Evolutionary conservation across 2,797 vertebrate species (phyloP).

Genomic region (Crocidura indochinensis): DNA sequence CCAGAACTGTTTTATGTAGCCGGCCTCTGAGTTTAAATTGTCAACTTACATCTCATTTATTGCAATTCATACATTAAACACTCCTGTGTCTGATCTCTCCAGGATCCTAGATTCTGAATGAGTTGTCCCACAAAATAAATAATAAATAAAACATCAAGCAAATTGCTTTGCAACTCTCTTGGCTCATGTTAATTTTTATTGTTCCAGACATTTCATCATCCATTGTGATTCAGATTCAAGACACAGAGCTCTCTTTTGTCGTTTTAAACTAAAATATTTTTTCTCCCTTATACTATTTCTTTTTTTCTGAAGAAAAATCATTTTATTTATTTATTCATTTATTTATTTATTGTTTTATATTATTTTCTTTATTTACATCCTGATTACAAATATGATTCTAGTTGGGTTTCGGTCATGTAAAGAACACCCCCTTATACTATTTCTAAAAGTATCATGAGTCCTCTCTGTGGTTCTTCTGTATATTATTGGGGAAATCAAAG

Average conservation of each 20-base stretch:
- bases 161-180: conserved; percentile 49
- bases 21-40: neutral
- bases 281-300: conserved; percentile 29
- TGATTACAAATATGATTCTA: too few species aligned
- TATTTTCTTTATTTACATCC: too few species aligned
- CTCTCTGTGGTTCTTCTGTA: neutral
- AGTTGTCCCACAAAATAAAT: conserved; percentile 65
- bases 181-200: conserved; percentile 58
- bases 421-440: neutral
- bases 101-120: conserved; percentile 24
- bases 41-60: neutral
- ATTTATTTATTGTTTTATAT: too few species aligned
- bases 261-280: conserved; percentile 36
- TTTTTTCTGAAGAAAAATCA: too few species aligned
- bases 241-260: neutral
- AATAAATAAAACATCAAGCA: conserved; percentile 74
- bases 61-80: conserved; percentile 30
- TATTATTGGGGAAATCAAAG: conserved; percentile 52
- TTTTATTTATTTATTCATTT: too few species aligned
- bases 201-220: neutral
- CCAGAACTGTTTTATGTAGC: neutral
- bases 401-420: too few species aligned
- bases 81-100: conserved; percentile 31
- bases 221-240: conserved; percentile 50
- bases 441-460: neutral